Percentiles rank a stretch among this genome's conserved stretches.
phyloP scores from a whole-genome alignment of 2,797 vertebrate species.

The Amniataba percoides region DNA sequence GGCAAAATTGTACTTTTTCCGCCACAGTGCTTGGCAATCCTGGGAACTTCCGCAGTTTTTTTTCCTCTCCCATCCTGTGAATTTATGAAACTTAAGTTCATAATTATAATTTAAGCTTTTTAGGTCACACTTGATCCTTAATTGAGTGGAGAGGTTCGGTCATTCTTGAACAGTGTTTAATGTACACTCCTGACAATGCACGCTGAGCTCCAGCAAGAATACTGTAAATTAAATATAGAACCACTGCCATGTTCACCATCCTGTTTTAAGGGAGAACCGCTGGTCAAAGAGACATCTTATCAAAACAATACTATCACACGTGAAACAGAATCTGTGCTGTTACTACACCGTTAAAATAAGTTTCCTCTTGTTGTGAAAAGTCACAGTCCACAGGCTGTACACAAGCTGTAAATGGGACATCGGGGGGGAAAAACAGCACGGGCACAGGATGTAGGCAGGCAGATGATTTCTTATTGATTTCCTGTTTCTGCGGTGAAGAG shows the following conservation, averaged over 20 bases:
- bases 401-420: constrained; percentile 57
- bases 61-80: constrained; percentile 4
- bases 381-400: constrained; percentile 38
- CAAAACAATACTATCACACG: constrained; percentile 68
- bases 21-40: constrained; percentile 19
- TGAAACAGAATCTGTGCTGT: constrained; percentile 59
- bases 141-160: constrained; percentile 9
- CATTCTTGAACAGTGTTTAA: constrained; percentile 1
- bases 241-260: constrained; percentile 52
- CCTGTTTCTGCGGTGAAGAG: constrained; percentile 72
- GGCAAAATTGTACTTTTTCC: constrained; percentile 25
- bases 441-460: constrained; percentile 67
- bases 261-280: constrained; percentile 28
- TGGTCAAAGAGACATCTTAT: constrained; percentile 57
- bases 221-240: constrained; percentile 29
- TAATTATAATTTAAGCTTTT: constrained; percentile 30
- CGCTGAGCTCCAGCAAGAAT: constrained; percentile 1
- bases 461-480: constrained; percentile 85
- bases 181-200: constrained; percentile 19
- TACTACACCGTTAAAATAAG: constrained; percentile 61
- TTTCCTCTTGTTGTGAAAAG: constrained; percentile 73
- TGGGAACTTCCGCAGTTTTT: neutral
- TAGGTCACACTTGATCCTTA: constrained; percentile 37
- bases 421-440: constrained; percentile 21
- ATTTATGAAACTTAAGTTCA: constrained; percentile 4